Evolutionary conservation across 2,888 invertebrate species (phyloP).

Genomic region (Rotaria socialis): DNA sequence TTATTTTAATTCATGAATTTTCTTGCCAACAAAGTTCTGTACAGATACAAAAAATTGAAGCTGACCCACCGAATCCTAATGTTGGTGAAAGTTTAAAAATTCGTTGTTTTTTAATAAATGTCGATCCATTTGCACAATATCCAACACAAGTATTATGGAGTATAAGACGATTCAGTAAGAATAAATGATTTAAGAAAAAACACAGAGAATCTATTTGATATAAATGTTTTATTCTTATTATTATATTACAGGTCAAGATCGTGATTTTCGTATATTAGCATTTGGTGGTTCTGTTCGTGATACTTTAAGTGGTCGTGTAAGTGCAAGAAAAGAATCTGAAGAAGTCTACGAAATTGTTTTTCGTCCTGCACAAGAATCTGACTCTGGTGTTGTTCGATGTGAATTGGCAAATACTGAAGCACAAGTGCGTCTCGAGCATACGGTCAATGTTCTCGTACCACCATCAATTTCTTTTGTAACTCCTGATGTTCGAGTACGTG

Average conservation of each 20-base stretch:
- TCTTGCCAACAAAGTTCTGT: slow-evolving; percentile 43
- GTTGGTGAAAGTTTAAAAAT: slow-evolving; percentile 45
- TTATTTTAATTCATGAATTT: not conserved
- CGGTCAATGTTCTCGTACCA: slow-evolving; percentile 42
- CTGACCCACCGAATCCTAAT: slow-evolving; percentile 43
- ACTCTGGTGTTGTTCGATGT: slow-evolving; percentile 43
- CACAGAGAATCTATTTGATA: not conserved
- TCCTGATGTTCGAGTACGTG: slow-evolving; percentile 38
- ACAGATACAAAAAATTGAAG: slow-evolving; percentile 46
- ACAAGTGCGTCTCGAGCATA: slow-evolving; percentile 37
- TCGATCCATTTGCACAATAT: slow-evolving; percentile 43
- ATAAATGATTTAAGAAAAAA: not conserved
- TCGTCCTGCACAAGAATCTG: slow-evolving; percentile 44
- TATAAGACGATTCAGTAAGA: slow-evolving; percentile 24
- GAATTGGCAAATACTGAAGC: slow-evolving; percentile 46
- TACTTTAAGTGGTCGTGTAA: slow-evolving; percentile 44
- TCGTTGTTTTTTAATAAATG: slow-evolving; percentile 45
- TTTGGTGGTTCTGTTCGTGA: slow-evolving; percentile 45
- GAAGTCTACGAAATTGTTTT: slow-evolving; percentile 47
- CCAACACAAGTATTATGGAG: slow-evolving; percentile 44
- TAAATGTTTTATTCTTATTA: not conserved
- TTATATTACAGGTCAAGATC: not conserved
- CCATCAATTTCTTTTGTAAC: slow-evolving; percentile 43
- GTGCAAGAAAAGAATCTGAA: slow-evolving; percentile 46
- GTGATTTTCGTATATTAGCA: slow-evolving; percentile 42